Percentiles rank a stretch among this genome's conserved stretches.
phyloP scores from a whole-genome alignment of 2,888 invertebrate genomes.

The Drosophila picticornis region DNA sequence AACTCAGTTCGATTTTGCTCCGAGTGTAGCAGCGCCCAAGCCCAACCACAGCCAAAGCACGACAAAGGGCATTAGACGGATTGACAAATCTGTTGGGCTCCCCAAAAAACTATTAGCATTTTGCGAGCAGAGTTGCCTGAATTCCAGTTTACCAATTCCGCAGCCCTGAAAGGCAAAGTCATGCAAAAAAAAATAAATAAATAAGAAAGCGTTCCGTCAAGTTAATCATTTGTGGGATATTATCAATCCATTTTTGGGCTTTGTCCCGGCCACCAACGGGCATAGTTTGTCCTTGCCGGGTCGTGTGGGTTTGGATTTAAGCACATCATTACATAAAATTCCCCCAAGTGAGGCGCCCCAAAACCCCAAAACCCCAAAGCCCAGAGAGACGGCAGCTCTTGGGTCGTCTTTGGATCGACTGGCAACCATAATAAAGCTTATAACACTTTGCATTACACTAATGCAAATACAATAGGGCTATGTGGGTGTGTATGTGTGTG shows the following conservation, averaged over 20 bases:
- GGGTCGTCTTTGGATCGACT: constrained; percentile 53
- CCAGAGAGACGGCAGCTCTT: constrained; percentile 32
- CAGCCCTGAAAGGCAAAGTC: constrained; percentile 30
- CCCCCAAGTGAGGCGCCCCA: constrained; percentile 61
- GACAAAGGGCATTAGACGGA: constrained; percentile 46
- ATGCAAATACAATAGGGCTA: constrained; percentile 79
- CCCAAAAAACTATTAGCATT: constrained; percentile 70
- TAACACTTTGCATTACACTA: constrained; percentile 81
- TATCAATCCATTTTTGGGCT: constrained; percentile 80
- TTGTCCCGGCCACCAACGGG: constrained; percentile 39
- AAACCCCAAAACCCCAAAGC: neutral
- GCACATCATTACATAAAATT: constrained; percentile 80
- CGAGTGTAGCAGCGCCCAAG: neutral
- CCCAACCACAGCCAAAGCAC: constrained; percentile 10
- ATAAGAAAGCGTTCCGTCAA: constrained; percentile 60
- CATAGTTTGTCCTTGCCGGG: constrained; percentile 13
- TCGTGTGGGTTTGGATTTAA: constrained; percentile 59
- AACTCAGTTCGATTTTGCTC: neutral
- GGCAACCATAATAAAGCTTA: constrained; percentile 78
- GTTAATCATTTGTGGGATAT: constrained; percentile 82
- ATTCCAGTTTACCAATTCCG: constrained; percentile 16
- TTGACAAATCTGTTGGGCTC: constrained; percentile 67
- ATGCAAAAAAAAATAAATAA: constrained; percentile 48
- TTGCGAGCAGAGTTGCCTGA: constrained; percentile 25
- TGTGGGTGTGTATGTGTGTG: constrained; percentile 16